Base-by-base conservation (phyloP, 30 jellyfish, hydroid and myxozoan species). In the Aurelia aurita region DNA sequence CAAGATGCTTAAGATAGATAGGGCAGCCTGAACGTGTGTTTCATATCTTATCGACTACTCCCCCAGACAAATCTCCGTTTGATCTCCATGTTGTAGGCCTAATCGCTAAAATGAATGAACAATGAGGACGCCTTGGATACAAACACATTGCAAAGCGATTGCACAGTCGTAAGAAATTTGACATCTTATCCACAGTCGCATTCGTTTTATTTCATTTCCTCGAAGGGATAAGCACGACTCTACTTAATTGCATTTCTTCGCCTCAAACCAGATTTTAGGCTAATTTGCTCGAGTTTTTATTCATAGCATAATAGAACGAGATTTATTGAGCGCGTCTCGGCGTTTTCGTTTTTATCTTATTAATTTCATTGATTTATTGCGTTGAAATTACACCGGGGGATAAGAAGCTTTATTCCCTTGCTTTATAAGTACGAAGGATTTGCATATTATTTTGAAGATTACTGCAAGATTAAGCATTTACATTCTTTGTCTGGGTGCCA, bases 211-310 rank as follows among this genome's bases (percentile, higher is more conserved):
- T 59, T 71, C 81, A 69, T 69, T 83, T 83, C 80, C 80, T 71
- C 82, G 72, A 83, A 51, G 72, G 93, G 93, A 83, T 83, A 83
- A 83, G 87, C 83, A 26, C 46, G 87, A 51, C 93, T 83, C 83
- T 58, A 43, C 60, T 3, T 83, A 69, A 83, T 83, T 83, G 87
- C 93, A 83, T 83, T 83, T 69, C 81, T 55, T 58, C 74, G 63
- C 93, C 93, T 83, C 93, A 83, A 83, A 83, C 84, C 77, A 71
- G 93, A 83, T 83, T 83, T 83, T 67, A 77, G 76, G 87, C 78
- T 60, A 63, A 55, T 83, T 68, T 71, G 70, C 20, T 57, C 74
- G 82, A 82, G 63, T 83, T 71, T 66, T 75, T 74, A 68, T 68
- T 62, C 67, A 43, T 67, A 45, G 14, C 66, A 67, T 71, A 70